Percentiles rank a stretch among this genome's conserved stretches.
phyloP scores from a whole-genome alignment of 2,797 vertebrate species.

The Pangasius macronema region DNA sequence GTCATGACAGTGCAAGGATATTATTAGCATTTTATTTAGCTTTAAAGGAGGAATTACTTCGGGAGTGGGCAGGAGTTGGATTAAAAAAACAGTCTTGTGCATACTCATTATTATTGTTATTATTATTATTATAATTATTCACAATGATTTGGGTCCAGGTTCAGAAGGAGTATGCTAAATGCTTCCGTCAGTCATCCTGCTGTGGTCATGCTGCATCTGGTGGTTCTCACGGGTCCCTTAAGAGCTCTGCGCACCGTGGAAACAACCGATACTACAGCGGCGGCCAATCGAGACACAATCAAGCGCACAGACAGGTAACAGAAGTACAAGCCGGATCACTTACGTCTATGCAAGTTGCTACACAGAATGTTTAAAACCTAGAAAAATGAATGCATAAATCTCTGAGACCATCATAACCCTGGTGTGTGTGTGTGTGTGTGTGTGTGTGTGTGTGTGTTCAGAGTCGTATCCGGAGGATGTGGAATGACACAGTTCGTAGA shows the following conservation, averaged over 20 bases:
- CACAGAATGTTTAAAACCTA: not conserved
- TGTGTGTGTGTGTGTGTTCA: slow-evolving; percentile 58
- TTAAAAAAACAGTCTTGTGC: not conserved
- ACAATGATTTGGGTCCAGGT: slow-evolving; percentile 69
- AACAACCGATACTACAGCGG: slow-evolving; percentile 89
- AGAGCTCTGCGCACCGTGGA: slow-evolving; percentile 84
- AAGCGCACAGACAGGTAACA: slow-evolving; percentile 74
- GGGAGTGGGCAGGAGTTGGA: not conserved
- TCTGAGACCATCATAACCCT: not conserved
- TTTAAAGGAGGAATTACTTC: not conserved
- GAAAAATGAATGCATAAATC: not conserved
- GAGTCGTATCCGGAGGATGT: slow-evolving; percentile 94
- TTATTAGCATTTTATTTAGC: not conserved
- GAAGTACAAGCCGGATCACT: not conserved
- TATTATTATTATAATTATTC: not conserved
- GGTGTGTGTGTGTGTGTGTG: not conserved
- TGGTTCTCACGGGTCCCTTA: slow-evolving; percentile 72
- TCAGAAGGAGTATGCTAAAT: slow-evolving; percentile 91
- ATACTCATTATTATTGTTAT: not conserved
- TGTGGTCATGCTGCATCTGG: slow-evolving; percentile 78
- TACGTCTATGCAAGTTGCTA: not conserved
- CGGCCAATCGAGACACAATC: slow-evolving; percentile 78
- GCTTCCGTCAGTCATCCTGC: slow-evolving; percentile 87
- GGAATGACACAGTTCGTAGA: slow-evolving; percentile 91
- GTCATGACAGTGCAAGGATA: not conserved